A percentile compares a stretch with the other conserved stretches of the same genome.
Evolutionary conservation across 2,888 invertebrate genomes (phyloP).

Genomic region (Troides aeacus): DNA sequence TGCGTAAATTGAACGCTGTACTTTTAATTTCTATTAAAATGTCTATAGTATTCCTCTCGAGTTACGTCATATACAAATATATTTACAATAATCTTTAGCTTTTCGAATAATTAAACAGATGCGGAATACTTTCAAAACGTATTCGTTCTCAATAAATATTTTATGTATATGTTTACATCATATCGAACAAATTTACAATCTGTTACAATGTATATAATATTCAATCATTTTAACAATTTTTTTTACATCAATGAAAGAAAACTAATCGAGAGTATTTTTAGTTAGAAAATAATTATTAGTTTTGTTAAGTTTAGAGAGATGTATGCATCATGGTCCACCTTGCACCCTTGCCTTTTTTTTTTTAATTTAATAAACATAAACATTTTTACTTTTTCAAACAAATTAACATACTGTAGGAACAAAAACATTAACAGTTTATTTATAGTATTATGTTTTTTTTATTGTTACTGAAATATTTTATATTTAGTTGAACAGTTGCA

Average conservation of each 20-base stretch:
- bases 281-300: no score
- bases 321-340: no score
- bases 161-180: not conserved
- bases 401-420: not conserved
- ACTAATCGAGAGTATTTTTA: no score
- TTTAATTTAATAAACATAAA: no score
- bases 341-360: no score
- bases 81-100: conserved; percentile 34
- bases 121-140: conserved; percentile 17
- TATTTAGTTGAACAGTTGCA: conserved; percentile 16
- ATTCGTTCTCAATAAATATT: not conserved
- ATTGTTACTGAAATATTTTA: not conserved
- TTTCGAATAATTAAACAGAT: conserved; percentile 32
- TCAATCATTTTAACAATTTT: no score
- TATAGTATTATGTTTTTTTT: not conserved
- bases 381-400: no score
- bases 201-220: not conserved
- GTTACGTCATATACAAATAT: conserved; percentile 34
- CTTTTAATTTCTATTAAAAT: conserved; percentile 43
- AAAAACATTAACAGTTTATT: not conserved
- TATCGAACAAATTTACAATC: conserved; percentile 5
- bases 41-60: conserved; percentile 32
- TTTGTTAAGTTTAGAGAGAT: no score
- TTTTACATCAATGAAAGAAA: no score
- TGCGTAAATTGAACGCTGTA: conserved; percentile 52